Evolutionary conservation across 1,140 invertebrate species (phyloP), one percentile per base, ranked within the genome.

Genomic region (Batillaria attramentaria): DNA sequence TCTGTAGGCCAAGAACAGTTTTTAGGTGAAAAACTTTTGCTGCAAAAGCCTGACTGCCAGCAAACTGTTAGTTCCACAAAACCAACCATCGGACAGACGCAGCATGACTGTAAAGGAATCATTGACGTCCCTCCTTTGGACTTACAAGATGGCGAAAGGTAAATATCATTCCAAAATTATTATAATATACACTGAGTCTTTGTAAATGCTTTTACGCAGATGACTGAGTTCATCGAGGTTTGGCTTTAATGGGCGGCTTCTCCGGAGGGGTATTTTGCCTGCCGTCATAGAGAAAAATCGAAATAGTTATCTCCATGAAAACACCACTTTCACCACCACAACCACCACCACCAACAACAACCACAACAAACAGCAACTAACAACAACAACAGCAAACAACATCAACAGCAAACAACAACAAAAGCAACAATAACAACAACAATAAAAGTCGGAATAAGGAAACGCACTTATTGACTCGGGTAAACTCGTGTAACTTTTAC

Each of bases 141-240:
- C 37, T n/a, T 69, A 3, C 16, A 69, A 2, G 66, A 69, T 41
- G 66, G 66, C 10, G 66, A 69, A 16, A 42, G 66, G 66, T 69
- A 5, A n/a, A n/a, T n/a, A n/a, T n/a, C n/a, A n/a, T n/a, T n/a
- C n/a, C n/a, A n/a, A n/a, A n/a, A n/a, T n/a, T n/a, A n/a, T n/a
- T n/a, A n/a, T n/a, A n/a, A n/a, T n/a, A n/a, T n/a, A n/a, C n/a
- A 62, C 24, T 50, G 46, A 13, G 46, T 50, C 10, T 50, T 8
- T 50, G 46, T 50, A 24, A 13, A 24, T 50, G 46, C 24, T 8
- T 50, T 8, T 50, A 24, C 24, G 46, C 24, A 24, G 10, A 24
- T 50, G 46, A 13, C 10, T 50, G 46, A 13, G 46, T 50, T 8
- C 24, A 24, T 50, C 10, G 10, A 10, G 10, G 46, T 50, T 8